A percentile compares a stretch with the other conserved stretches of the same genome.
These are phyloP conservation scores for Notiomystis cincta DNA, from an alignment of 2,113 vertebrate species.

Conservation along the genomic window DNA sequence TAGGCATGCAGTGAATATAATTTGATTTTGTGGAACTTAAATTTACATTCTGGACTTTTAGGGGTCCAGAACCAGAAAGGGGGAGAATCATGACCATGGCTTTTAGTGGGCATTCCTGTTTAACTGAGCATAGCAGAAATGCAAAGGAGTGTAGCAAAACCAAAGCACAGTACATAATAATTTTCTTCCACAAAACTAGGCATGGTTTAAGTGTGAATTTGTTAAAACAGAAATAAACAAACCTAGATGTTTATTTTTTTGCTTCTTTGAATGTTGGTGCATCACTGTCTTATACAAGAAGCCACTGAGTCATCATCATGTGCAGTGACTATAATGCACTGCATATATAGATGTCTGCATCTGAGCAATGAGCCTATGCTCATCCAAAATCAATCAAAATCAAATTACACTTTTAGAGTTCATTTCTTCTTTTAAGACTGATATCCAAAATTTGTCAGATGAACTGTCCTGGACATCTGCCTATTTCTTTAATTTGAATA, in stretches of 20 bases:
- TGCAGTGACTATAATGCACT: neutral
- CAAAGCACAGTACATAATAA: neutral
- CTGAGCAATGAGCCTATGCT: neutral
- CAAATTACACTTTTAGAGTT: neutral
- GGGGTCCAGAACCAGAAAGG: neutral
- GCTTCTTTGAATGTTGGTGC: neutral
- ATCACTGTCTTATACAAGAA: neutral
- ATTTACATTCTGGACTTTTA: neutral
- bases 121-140: neutral
- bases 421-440: neutral
- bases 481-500: neutral
- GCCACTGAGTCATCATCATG: too few species aligned
- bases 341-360: neutral
- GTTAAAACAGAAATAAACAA: neutral
- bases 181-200: neutral
- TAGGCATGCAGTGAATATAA: neutral
- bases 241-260: neutral
- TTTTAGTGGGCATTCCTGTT: neutral
- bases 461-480: neutral
- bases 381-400: rapidly evolving
- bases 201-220: neutral
- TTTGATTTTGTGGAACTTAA: neutral
- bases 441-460: neutral
- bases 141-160: neutral
- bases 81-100: neutral